Base-by-base conservation (phyloP, 2,888 invertebrate genomes). In the Agrenia bidenticulata region DNA sequence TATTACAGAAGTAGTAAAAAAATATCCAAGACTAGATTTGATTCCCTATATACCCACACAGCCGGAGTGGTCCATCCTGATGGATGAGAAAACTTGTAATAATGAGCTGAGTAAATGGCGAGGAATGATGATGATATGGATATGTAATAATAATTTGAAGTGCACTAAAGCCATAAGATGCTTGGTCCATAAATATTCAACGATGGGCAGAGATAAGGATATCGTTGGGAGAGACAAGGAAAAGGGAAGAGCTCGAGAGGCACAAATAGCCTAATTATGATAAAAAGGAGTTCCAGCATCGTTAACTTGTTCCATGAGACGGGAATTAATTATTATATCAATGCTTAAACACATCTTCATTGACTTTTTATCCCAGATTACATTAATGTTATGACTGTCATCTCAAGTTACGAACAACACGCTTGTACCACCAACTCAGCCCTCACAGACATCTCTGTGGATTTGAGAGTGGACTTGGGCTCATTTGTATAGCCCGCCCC, bases 101-200 rank as follows among this genome's bases (percentile, higher is more conserved):
- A 39, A 61, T 7, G 32, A 58, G 50, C 41, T 41, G 61, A 69
- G 64, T 64, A 69, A 71, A 73, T 71, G 71, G 73, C 61, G 73
- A 68, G 70, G 73, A 71, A 71, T 57, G 71, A 73, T 69, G 67
- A 69, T 66, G 57, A 61, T 63, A 69, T 39, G 68, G 51, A 56
- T 54, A 32, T 53, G 62, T 63, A 66, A 61, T 69, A 64, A 69
- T 69, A 69, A 53, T 63, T 50, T 63, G 61, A 69, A 32, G 32
- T 32, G 5, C 32, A 32, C 11, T 32, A 32, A 32, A 32, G 56
- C 32, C 69, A 63, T 49, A 65, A 68, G 64, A 68, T 62, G 50
- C 56, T 63, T 56, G 59, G 59, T 63, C 63, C 69, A 66, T 69
- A 65, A 69, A 69, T 69, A 69, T 69, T 68, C 62, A 37, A 32